phyloP scores from a whole-genome alignment of 1,140 invertebrate species.

The Choristoneura fumiferana region DNA sequence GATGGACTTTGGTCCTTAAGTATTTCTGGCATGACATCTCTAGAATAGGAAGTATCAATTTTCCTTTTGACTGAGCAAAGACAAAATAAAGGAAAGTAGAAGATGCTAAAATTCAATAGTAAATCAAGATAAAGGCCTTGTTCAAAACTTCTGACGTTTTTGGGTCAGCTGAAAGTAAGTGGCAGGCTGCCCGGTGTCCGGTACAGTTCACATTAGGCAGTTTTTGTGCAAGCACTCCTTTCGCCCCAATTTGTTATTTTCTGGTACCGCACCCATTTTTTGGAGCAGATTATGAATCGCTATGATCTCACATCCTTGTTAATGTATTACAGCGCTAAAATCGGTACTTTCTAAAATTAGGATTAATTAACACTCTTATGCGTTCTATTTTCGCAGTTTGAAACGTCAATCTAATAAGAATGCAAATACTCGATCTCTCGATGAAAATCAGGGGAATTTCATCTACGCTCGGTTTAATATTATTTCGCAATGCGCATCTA shows the following conservation, averaged over 20 bases:
- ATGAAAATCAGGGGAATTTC: too few species aligned
- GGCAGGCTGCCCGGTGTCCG: neutral
- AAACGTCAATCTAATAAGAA: neutral
- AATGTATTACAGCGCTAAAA: neutral
- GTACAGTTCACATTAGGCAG: neutral
- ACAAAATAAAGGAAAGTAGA: neutral
- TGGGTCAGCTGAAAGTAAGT: constrained; percentile 8
- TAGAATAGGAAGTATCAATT: neutral
- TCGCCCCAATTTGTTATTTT: constrained; percentile 33
- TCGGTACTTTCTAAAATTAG: constrained; percentile 12
- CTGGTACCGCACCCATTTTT: constrained; percentile 24
- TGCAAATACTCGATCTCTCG: neutral
- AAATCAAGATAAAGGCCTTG: constrained; percentile 1
- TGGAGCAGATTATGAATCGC: neutral
- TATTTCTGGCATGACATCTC: neutral
- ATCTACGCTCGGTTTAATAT: neutral
- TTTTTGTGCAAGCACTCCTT: constrained; percentile 27
- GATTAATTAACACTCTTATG: neutral
- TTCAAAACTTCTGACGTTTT: constrained; percentile 11
- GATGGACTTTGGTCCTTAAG: neutral
- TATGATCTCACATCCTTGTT: too few species aligned
- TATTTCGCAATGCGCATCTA: constrained; percentile 8
- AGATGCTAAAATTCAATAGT: neutral
- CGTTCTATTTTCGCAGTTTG: neutral
- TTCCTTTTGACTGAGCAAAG: neutral